Evolutionary conservation across 2,888 invertebrate genomes (phyloP).

Genomic region (Ypsolopha sequella): DNA sequence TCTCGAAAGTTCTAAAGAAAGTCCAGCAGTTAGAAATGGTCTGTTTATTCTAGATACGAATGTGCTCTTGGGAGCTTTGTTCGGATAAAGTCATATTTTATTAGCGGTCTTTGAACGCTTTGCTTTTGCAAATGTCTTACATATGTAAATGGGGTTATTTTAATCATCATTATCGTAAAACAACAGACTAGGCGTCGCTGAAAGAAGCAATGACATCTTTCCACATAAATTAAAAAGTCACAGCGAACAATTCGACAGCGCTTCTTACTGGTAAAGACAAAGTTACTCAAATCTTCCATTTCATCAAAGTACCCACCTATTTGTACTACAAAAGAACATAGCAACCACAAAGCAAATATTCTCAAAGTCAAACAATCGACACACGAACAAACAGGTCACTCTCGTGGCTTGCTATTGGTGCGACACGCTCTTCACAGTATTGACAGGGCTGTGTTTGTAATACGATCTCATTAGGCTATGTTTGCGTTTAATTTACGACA

Average conservation of each 20-base stretch:
- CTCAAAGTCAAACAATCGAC: background rate
- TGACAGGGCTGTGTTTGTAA: constrained; percentile 37
- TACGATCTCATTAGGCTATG: constrained; percentile 51
- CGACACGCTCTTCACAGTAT: constrained; percentile 54
- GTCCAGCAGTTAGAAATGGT: constrained; percentile 3
- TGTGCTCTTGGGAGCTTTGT: background rate
- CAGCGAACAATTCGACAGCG: background rate
- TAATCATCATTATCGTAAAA: no score
- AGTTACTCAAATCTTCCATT: background rate
- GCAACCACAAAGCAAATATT: background rate
- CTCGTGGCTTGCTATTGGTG: constrained; percentile 32
- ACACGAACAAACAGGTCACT: constrained; percentile 6
- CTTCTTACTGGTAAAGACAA: background rate
- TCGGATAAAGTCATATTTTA: constrained; percentile 1
- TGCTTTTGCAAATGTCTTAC: background rate
- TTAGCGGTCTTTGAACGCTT: background rate
- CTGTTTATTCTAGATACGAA: constrained; percentile 1
- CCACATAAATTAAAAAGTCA: no score
- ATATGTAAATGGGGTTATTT: no score
- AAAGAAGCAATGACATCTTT: no score
- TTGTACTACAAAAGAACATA: background rate
- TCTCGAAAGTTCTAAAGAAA: constrained; percentile 55
- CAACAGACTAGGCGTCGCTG: no score
- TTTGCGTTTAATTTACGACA: constrained; percentile 64
- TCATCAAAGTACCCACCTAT: background rate